Conservation (phyloP, 2,113 vertebrate species). For the Coptodon rendalli region DNA sequence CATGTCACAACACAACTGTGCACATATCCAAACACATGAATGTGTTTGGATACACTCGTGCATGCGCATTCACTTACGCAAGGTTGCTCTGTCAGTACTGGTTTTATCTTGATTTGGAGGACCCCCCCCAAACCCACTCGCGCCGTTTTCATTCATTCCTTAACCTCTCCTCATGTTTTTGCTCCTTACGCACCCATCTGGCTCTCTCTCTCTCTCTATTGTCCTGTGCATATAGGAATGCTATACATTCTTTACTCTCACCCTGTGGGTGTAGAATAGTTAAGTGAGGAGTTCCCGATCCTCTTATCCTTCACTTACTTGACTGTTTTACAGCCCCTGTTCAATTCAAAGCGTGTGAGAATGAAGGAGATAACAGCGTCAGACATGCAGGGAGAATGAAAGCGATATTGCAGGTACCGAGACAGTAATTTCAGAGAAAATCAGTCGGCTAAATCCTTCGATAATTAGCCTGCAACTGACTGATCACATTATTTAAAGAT, state of each 20-base stretch:
- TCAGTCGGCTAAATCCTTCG: slow-evolving; percentile 1
- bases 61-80: slow-evolving; percentile 36
- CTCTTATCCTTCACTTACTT: slow-evolving; percentile 23
- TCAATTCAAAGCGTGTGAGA: slow-evolving; percentile 13
- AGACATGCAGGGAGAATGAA: slow-evolving; percentile 19
- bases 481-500: slow-evolving; percentile 11
- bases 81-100: slow-evolving; percentile 39
- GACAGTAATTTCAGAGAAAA: neutral
- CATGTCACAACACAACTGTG: slow-evolving; percentile 38
- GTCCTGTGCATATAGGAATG: slow-evolving; percentile 36
- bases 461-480: slow-evolving; percentile 46
- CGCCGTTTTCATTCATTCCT: slow-evolving; percentile 11
- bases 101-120: slow-evolving; percentile 21
- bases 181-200: slow-evolving; percentile 14
- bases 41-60: slow-evolving; percentile 1
- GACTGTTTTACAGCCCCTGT: slow-evolving; percentile 28
- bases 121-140: neutral
- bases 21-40: slow-evolving; percentile 8
- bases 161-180: slow-evolving; percentile 18
- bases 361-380: slow-evolving; percentile 12
- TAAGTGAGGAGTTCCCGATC: slow-evolving; percentile 30
- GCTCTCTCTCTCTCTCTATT: slow-evolving; percentile 6
- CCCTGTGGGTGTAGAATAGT: slow-evolving; percentile 33
- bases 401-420: slow-evolving; percentile 24
- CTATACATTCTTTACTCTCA: slow-evolving; percentile 34